Evolutionary conservation across 2,113 vertebrate genomes (phyloP).

Genomic region (Anguilla japonica): DNA sequence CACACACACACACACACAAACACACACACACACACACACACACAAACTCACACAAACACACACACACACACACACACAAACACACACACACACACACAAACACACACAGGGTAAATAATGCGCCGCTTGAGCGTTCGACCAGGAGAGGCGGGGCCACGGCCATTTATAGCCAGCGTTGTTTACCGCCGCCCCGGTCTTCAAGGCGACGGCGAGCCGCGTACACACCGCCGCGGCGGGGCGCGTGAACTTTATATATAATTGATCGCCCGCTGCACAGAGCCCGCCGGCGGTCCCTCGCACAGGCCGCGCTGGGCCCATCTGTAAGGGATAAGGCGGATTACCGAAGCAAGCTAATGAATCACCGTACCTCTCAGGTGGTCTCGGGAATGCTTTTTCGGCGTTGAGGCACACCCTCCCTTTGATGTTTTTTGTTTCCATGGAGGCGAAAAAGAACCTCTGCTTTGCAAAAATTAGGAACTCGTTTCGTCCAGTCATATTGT

Average conservation of each 20-base stretch:
- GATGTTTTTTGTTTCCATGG: neutral
- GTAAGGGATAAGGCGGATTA: neutral
- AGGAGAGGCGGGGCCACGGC: neutral
- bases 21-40: too few species aligned
- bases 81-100: neutral
- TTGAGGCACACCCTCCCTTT: neutral
- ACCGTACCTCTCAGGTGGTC: neutral
- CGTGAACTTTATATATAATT: constrained; percentile 56
- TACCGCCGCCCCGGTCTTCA: neutral
- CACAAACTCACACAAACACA: neutral
- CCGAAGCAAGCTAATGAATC: neutral
- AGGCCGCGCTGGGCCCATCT: constrained; percentile 48
- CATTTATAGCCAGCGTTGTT: constrained; percentile 42
- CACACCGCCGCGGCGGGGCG: constrained; percentile 23
- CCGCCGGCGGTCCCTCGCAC: neutral
- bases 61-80: too few species aligned
- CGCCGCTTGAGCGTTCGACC: neutral
- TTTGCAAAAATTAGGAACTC: too few species aligned
- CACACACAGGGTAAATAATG: too few species aligned
- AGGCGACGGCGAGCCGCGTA: neutral
- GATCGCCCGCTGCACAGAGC: constrained; percentile 41
- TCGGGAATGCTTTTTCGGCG: neutral
- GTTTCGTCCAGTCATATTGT: too few species aligned
- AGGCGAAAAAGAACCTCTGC: neutral
- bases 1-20: too few species aligned